Conservation (phyloP, 2,113 vertebrate genomes). For the Deroptyus accipitrinus region DNA sequence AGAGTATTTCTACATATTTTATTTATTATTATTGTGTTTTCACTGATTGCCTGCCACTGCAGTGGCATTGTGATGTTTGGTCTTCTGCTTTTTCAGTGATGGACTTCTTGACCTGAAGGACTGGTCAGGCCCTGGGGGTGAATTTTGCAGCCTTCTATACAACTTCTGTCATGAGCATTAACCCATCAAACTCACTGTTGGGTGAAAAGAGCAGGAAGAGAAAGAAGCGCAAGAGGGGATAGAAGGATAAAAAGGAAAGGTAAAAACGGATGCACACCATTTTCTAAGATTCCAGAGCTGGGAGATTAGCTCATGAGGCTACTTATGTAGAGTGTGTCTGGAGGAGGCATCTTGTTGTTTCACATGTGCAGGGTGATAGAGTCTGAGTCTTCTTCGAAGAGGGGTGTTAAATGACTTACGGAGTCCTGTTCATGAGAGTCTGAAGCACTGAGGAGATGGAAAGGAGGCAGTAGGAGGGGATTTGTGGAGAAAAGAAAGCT, state of each 20-base stretch:
- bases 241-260: not conserved
- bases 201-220: not conserved
- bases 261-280: not conserved
- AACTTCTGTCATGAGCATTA: not conserved
- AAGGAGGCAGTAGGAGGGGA: not conserved
- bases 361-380: not conserved
- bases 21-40: not conserved
- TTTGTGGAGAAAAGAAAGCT: not conserved
- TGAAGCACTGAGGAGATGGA: not conserved
- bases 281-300: not conserved
- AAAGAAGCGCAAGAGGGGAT: not conserved
- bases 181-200: accelerated
- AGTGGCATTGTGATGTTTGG: not conserved
- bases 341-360: not conserved
- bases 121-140: not conserved
- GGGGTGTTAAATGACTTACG: not conserved
- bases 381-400: not conserved
- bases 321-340: not conserved
- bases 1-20: not conserved
- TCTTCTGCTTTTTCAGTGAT: not conserved
- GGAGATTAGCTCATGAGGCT: not conserved
- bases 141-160: not conserved
- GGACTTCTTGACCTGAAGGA: not conserved
- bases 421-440: not conserved
- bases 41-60: not conserved